phyloP scores from a whole-genome alignment of 2,113 vertebrate species.

The Oreocharis arfaki region DNA sequence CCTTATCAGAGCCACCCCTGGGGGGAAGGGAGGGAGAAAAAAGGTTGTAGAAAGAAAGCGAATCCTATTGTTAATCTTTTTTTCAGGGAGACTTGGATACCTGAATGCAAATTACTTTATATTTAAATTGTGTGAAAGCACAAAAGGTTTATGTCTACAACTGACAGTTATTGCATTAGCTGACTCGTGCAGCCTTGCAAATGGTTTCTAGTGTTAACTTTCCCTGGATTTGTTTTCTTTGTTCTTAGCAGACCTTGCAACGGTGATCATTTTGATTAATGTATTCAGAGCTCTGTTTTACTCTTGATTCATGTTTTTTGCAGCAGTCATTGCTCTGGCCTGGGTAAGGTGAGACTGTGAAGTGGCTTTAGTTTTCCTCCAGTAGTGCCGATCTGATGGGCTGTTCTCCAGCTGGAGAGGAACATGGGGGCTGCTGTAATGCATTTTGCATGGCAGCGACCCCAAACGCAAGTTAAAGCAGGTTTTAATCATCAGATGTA shows the following conservation, averaged over 20 bases:
- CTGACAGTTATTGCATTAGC: slow-evolving; percentile 57
- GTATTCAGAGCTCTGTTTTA: not conserved
- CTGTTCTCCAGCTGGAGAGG: slow-evolving; percentile 10
- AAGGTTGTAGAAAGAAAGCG: slow-evolving; percentile 35
- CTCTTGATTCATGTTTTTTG: slow-evolving; percentile 24
- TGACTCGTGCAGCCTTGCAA: slow-evolving; percentile 30
- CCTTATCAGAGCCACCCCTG: slow-evolving; percentile 56
- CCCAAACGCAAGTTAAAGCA: not conserved
- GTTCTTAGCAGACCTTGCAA: slow-evolving; percentile 48
- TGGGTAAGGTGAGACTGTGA: not conserved
- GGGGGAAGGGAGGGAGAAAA: slow-evolving; percentile 41
- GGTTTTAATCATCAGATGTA: not conserved
- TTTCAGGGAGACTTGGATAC: slow-evolving; percentile 37
- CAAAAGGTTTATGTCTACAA: slow-evolving; percentile 37
- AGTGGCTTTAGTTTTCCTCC: not conserved
- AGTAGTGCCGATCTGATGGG: not conserved
- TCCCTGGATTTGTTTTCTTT: slow-evolving; percentile 56
- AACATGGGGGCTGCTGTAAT: not conserved
- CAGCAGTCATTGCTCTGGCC: slow-evolving; percentile 1
- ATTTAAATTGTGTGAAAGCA: slow-evolving; percentile 47
- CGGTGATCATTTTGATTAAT: slow-evolving; percentile 32
- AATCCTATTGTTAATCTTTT: slow-evolving; percentile 61
- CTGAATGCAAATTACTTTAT: slow-evolving; percentile 56
- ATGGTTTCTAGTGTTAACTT: slow-evolving; percentile 48
- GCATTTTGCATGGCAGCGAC: not conserved